A percentile compares a stretch with the other conserved stretches of the same genome.
Evolutionary conservation across 1,140 invertebrate species (phyloP).

Genomic region (Alviniconcha marisindica): DNA sequence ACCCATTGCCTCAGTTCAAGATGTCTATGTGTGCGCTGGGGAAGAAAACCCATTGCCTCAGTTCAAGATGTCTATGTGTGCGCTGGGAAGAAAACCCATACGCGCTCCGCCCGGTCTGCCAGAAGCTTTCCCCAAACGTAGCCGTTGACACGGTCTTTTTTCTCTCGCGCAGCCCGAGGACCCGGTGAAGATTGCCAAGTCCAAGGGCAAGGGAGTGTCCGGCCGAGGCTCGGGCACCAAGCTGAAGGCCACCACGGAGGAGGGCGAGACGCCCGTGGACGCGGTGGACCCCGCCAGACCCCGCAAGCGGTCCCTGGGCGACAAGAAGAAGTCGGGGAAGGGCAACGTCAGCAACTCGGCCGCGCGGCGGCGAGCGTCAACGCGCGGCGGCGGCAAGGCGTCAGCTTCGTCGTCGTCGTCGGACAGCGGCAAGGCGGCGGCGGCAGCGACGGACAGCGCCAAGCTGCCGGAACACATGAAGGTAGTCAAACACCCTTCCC

Average conservation of each 20-base stretch:
- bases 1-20: too few species aligned
- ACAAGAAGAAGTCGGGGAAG: conserved; percentile 17
- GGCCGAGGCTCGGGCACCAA: conserved; percentile 34
- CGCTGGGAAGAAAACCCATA: too few species aligned
- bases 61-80: too few species aligned
- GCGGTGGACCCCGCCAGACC: background rate
- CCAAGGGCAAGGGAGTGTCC: conserved; percentile 42
- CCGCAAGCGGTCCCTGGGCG: conserved; percentile 24
- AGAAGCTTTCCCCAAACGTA: too few species aligned
- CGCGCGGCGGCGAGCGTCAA: background rate
- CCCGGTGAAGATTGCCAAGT: conserved; percentile 17
- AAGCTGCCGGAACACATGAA: conserved; percentile 46
- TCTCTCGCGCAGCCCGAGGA: conserved; percentile 12
- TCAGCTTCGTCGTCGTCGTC: background rate
- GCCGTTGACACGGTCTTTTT: too few species aligned
- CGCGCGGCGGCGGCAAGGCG: background rate
- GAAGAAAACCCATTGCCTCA: too few species aligned
- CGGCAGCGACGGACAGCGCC: background rate
- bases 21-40: too few species aligned
- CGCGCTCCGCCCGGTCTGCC: too few species aligned
- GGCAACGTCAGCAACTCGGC: background rate
- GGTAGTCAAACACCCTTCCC: conserved; percentile 57
- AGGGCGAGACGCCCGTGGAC: conserved; percentile 8
- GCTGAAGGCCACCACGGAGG: conserved; percentile 9
- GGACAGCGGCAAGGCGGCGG: background rate